A percentile compares a stretch with the other conserved stretches of the same genome.
phyloP scores from a whole-genome alignment of 2,113 vertebrate species.

The Cyphotilapia sp. region DNA sequence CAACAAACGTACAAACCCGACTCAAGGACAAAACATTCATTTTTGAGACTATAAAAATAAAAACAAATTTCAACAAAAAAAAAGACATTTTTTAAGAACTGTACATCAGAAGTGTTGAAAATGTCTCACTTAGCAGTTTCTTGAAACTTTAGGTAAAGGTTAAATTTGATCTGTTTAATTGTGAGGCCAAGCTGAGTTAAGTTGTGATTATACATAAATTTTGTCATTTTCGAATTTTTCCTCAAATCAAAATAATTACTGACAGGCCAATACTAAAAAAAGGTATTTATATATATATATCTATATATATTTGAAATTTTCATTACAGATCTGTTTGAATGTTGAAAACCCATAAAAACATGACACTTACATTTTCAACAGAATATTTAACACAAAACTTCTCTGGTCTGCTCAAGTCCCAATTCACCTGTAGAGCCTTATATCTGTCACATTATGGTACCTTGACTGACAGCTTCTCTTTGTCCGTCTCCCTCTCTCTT shows the following conservation, averaged over 20 bases:
- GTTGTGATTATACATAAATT: neutral
- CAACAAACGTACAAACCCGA: neutral
- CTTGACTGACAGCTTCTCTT: conserved; percentile 30
- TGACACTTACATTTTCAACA: neutral
- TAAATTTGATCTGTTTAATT: neutral
- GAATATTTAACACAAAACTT: neutral
- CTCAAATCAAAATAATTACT: neutral
- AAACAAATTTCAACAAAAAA: neutral
- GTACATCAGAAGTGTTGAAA: neutral
- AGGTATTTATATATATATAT: neutral
- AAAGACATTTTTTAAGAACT: neutral
- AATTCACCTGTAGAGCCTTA: conserved; percentile 58
- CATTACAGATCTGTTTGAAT: neutral
- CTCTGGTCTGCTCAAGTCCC: neutral
- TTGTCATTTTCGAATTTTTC: neutral
- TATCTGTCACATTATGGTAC: conserved; percentile 19
- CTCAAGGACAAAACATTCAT: neutral
- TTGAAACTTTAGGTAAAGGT: neutral
- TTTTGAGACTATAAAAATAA: neutral
- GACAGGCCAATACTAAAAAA: neutral
- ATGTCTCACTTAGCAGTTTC: neutral
- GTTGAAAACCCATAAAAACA: neutral
- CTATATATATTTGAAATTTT: rapidly evolving
- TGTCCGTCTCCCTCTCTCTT: conserved; percentile 47
- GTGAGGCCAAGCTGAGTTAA: neutral